Evolutionary conservation across 2,888 invertebrate genomes (phyloP).

Genomic region (Xylota segnis): DNA sequence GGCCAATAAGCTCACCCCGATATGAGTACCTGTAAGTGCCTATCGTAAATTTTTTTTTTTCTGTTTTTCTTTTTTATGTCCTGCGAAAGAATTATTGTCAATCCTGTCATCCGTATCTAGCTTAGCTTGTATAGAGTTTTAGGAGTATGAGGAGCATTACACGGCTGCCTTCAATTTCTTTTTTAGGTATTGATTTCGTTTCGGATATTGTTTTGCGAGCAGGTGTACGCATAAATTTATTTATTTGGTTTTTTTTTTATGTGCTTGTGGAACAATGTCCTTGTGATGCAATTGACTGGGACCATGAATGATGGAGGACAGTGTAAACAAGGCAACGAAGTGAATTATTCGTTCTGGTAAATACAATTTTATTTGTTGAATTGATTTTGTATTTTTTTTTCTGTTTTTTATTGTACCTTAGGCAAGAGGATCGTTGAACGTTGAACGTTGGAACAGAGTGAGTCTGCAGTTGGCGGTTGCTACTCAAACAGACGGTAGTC

Average conservation of each 20-base stretch:
- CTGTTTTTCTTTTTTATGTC: not conserved
- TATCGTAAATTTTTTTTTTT: conserved; percentile 7
- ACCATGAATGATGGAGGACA: not conserved
- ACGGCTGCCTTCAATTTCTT: not conserved
- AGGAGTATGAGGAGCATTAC: not conserved
- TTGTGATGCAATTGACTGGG: conserved; percentile 19
- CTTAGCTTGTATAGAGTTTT: not conserved
- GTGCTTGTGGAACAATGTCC: conserved; percentile 16
- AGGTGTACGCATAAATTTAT: conserved; percentile 46
- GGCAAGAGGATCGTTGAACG: not conserved
- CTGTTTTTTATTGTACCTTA: not conserved
- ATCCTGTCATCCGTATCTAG: conserved; percentile 16
- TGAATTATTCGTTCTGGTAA: conserved; percentile 17
- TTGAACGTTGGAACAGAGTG: not conserved
- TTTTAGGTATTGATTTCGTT: conserved; percentile 36
- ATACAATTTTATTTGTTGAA: conserved; percentile 19
- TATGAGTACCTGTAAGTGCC: conserved; percentile 37
- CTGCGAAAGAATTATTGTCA: conserved; percentile 13
- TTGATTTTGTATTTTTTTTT: conserved; percentile 8
- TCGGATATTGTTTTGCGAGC: conserved; percentile 25
- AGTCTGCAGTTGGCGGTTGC: conserved; percentile 1
- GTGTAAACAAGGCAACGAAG: conserved; percentile 8
- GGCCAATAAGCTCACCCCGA: conserved; percentile 24
- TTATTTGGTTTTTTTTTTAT: conserved; percentile 19
- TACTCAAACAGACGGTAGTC: not conserved